Conservation (phyloP, 2,888 invertebrate species). For the Chloroclystis v-ata region DNA sequence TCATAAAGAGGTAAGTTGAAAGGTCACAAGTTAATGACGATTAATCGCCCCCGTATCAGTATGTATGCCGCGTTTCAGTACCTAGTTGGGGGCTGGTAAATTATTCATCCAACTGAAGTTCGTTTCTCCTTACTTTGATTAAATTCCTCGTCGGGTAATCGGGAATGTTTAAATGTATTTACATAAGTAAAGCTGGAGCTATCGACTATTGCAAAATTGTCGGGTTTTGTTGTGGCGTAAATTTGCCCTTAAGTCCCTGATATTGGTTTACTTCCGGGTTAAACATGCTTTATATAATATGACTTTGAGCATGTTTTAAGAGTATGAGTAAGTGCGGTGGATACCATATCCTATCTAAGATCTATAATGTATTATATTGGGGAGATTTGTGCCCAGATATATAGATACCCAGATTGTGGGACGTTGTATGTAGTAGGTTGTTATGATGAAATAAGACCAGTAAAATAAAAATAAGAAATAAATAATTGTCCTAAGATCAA, state of each 20-base stretch:
- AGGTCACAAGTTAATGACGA: conserved; percentile 19
- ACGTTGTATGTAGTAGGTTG: too few relatives aligned
- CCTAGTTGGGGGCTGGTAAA: conserved; percentile 39
- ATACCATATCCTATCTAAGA: too few relatives aligned
- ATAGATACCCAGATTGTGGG: too few relatives aligned
- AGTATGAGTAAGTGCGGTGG: too few relatives aligned
- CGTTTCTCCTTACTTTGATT: conserved; percentile 27
- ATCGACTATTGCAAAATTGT: conserved; percentile 8
- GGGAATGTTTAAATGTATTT: conserved; percentile 18
- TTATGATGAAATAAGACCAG: too few relatives aligned
- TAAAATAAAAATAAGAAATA: too few relatives aligned
- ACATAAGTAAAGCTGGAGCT: conserved; percentile 13
- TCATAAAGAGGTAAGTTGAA: background rate
- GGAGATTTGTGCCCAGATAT: too few relatives aligned
- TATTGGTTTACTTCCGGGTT: too few relatives aligned
- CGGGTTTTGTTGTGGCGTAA: background rate
- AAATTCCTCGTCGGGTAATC: conserved; percentile 21
- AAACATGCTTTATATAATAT: background rate
- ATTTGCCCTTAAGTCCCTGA: background rate
- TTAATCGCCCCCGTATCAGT: conserved; percentile 36
- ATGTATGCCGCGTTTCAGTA: conserved; percentile 33
- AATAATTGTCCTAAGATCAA: too few relatives aligned
- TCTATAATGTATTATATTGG: too few relatives aligned
- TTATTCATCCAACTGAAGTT: conserved; percentile 36
- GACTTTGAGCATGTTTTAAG: too few relatives aligned